A percentile compares a stretch with the other conserved stretches of the same genome.
Evolutionary conservation across 2,113 vertebrate genomes (phyloP).

Genomic region (Myrmecophaga tridactyla): DNA sequence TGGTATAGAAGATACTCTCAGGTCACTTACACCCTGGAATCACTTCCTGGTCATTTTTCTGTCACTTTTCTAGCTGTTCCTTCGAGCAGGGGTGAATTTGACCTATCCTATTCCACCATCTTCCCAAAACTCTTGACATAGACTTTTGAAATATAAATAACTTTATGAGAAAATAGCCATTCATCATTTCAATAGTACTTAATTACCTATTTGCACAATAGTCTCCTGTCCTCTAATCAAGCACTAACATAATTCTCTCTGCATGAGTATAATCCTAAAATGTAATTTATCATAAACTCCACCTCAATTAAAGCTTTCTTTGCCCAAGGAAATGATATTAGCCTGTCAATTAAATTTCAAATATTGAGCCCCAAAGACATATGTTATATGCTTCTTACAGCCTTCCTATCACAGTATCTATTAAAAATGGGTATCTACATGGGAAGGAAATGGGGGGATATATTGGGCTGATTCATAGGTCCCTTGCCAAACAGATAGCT

Average conservation of each 20-base stretch:
- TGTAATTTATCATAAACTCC: neutral
- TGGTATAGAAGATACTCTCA: too few relatives aligned
- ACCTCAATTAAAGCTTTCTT: neutral
- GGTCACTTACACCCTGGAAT: too few relatives aligned
- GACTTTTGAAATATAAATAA: neutral
- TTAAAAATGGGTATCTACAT: neutral
- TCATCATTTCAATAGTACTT: neutral
- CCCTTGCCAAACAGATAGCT: neutral
- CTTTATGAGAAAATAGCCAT: neutral
- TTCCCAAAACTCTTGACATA: neutral
- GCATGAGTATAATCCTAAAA: constrained; percentile 3
- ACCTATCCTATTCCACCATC: too few relatives aligned
- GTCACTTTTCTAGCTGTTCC: too few relatives aligned
- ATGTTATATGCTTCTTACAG: neutral
- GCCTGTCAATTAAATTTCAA: neutral
- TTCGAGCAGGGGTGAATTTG: too few relatives aligned
- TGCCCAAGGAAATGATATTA: neutral
- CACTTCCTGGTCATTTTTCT: too few relatives aligned
- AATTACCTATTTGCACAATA: neutral
- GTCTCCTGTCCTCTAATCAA: neutral
- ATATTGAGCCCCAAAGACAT: neutral
- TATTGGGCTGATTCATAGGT: neutral
- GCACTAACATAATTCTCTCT: neutral
- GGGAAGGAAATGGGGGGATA: neutral
- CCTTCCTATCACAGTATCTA: neutral